Evolutionary conservation across 2,888 invertebrate genomes (phyloP).

Genomic region (Allygus modestus): DNA sequence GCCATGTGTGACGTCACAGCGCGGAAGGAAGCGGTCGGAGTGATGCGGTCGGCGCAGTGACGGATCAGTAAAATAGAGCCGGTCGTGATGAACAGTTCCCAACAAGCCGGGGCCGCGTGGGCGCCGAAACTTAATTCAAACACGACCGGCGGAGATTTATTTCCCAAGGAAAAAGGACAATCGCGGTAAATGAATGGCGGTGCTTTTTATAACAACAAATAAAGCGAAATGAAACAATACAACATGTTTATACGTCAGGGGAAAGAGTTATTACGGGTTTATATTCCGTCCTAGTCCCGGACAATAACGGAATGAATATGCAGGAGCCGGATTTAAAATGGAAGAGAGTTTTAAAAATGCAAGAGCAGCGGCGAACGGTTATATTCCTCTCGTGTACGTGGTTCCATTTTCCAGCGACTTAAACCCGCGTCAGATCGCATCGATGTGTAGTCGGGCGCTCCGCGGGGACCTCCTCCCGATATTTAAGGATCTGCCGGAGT

Average conservation of each 20-base stretch:
- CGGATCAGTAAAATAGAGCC: neutral
- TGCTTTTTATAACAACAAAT: slow-evolving; percentile 55
- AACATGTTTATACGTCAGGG: slow-evolving; percentile 43
- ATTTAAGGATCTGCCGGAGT: neutral
- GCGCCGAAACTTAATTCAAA: slow-evolving; percentile 37
- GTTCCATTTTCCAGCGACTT: slow-evolving; percentile 63
- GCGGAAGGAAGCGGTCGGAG: neutral
- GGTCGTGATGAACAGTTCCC: slow-evolving; percentile 5
- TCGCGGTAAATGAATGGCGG: slow-evolving; percentile 47
- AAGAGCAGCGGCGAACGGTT: slow-evolving; percentile 38
- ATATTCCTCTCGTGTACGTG: slow-evolving; percentile 55
- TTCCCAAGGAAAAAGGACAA: slow-evolving; percentile 28
- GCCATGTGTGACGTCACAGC: too few relatives aligned
- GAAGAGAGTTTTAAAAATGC: slow-evolving; percentile 55
- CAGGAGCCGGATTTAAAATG: slow-evolving; percentile 50
- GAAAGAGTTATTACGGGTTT: slow-evolving; percentile 49
- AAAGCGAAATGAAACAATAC: slow-evolving; percentile 56
- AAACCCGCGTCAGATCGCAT: slow-evolving; percentile 60
- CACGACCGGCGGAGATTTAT: slow-evolving; percentile 38
- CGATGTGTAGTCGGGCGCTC: slow-evolving; percentile 52
- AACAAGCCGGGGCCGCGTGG: neutral
- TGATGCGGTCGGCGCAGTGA: neutral
- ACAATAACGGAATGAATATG: slow-evolving; percentile 56
- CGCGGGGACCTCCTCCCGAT: neutral
- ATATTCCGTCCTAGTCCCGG: slow-evolving; percentile 26